Conservation (phyloP, 2,113 vertebrate genomes). For the Myocastor coypus region DNA sequence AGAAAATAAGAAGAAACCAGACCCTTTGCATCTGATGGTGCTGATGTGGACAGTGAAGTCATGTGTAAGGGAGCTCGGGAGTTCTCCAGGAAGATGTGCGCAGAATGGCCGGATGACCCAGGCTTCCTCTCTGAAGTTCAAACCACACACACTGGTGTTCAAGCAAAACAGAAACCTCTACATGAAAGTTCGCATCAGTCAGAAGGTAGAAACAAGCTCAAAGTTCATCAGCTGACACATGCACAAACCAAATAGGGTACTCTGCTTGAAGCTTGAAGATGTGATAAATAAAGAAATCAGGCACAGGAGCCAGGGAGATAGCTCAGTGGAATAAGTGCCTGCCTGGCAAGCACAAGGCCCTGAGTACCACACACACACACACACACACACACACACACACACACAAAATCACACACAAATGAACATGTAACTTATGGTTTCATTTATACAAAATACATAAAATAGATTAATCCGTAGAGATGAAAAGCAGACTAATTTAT, state of each 20-base stretch:
- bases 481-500: neutral
- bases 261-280: neutral
- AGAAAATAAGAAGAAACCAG: neutral
- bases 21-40: neutral
- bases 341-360: too few relatives aligned
- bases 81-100: neutral
- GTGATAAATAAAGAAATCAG: neutral
- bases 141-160: neutral
- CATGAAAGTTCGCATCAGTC: neutral
- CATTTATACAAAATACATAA: neutral
- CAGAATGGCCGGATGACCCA: neutral
- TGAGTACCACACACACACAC: too few relatives aligned
- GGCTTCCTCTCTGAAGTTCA: neutral
- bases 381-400: too few relatives aligned
- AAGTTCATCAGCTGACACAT: neutral
- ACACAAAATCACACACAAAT: neutral
- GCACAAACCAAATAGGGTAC: neutral
- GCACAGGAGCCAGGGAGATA: too few relatives aligned
- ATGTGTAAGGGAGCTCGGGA: neutral
- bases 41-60: too few relatives aligned
- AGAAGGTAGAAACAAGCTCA: neutral
- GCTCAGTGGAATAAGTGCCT: too few relatives aligned
- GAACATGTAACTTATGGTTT: neutral
- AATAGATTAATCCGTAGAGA: neutral
- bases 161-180: neutral